Evolutionary conservation across 2,888 invertebrate species (phyloP).

Genomic region (Noctua fimbriata): DNA sequence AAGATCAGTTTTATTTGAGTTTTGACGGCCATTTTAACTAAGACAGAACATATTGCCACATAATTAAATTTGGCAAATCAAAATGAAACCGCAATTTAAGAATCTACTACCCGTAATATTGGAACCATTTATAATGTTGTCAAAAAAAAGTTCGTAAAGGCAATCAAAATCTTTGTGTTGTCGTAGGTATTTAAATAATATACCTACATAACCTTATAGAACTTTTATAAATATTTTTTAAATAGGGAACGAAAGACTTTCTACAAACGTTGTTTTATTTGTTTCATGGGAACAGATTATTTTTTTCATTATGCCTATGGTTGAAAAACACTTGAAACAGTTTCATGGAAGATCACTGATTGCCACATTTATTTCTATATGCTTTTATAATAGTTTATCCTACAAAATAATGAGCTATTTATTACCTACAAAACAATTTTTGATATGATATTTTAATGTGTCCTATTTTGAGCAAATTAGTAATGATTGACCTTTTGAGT

Average conservation of each 20-base stretch:
- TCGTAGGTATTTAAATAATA: background rate
- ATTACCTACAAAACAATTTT: constrained; percentile 58
- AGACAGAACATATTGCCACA: background rate
- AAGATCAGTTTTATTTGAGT: background rate
- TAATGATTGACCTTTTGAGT: constrained; percentile 28
- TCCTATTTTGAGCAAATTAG: constrained; percentile 43
- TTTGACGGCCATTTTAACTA: background rate
- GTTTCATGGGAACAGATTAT: background rate
- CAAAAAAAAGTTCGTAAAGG: background rate
- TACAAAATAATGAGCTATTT: constrained; percentile 57
- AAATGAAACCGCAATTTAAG: background rate
- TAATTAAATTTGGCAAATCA: constrained; percentile 22
- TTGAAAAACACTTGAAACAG: constrained; percentile 21
- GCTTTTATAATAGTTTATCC: constrained; percentile 49
- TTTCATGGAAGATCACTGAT: constrained; percentile 69
- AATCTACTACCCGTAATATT: background rate
- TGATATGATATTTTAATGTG: constrained; percentile 62
- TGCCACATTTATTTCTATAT: constrained; percentile 50
- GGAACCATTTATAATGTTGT: background rate
- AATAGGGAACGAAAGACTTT: background rate
- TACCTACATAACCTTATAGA: background rate
- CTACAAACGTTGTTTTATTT: background rate
- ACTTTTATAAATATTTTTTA: background rate
- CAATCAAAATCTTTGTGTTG: background rate
- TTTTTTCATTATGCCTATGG: background rate